Evolutionary conservation across 2,113 vertebrate genomes (phyloP), one percentile per base, ranked within the genome.

Genomic region (Hoplias malabaricus): DNA sequence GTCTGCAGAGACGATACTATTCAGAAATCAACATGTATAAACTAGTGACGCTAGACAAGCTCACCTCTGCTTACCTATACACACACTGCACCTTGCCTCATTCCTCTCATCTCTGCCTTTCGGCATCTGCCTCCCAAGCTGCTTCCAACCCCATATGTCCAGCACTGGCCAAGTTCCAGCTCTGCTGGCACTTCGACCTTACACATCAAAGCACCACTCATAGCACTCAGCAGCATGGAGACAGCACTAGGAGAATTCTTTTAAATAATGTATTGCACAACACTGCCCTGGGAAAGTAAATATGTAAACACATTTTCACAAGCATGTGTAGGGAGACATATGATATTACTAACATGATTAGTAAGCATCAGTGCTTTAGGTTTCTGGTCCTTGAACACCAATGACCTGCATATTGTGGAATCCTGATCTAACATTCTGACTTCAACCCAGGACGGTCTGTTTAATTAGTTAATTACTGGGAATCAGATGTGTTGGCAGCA

Each of bases 171-270:
- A 63, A 40, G 34, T 63, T 75, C 62, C 71, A 79, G 40, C 33
- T 34, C 27, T 19, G 69, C 48, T 71, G 53, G 38, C 36, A 65
- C 48, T 27, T 19, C 27, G 62, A 67, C 69, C 59, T 34, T 65
- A 27, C 71, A 79, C 80, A 78, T 82, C 80, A 82, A 82, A 82
- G 80, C 75, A 34, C 23, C 9, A 69, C 74, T 65, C 25, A 8
- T 65, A 50, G 63, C 76, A 25, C 34, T 57, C 43, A 40, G 34
- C 25, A 69, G 56, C 53, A 56, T 46, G 31, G 42, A 71, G 54
- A 69, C 42, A 14, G 63, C 53, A 48, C 25, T 21, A 69, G 40
- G 48, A 42, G 7, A 54, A 31, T 14, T 38, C 50, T 25, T 81
- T 76, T 65, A 70, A 12, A 43, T 80, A 80, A 80, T 75, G 31